Conservation (phyloP, 2,797 vertebrate genomes). For the Coregonus ussuriensis region DNA sequence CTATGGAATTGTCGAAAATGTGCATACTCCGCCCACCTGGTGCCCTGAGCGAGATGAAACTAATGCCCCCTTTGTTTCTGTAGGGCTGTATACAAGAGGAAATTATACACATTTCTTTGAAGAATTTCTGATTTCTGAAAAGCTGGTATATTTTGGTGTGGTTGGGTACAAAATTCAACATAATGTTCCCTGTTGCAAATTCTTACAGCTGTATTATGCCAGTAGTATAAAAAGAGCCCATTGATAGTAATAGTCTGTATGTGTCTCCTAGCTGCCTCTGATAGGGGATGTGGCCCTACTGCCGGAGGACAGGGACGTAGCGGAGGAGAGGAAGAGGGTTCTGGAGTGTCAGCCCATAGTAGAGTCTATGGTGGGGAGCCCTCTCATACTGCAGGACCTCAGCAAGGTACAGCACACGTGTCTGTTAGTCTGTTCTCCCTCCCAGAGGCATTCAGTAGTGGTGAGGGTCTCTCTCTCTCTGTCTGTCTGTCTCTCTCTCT, state of each 20-base stretch:
- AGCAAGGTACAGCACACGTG: constrained; percentile 81
- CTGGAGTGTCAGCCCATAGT: constrained; percentile 83
- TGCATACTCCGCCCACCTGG: neutral
- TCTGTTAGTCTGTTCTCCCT: neutral
- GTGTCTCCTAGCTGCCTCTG: constrained; percentile 69
- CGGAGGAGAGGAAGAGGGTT: constrained; percentile 89
- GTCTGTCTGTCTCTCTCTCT: neutral
- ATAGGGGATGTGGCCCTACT: constrained; percentile 72
- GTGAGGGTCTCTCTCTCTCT: neutral
- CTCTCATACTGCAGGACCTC: constrained; percentile 91
- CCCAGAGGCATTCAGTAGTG: too few relatives aligned
- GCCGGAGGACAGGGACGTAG: constrained; percentile 92
- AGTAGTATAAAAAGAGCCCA: neutral
- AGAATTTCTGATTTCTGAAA: too few relatives aligned
- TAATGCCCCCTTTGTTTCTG: too few relatives aligned
- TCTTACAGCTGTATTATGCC: neutral
- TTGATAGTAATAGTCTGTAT: neutral
- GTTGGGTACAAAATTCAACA: neutral
- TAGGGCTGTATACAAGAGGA: neutral
- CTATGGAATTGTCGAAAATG: neutral
- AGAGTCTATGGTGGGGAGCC: constrained; percentile 85
- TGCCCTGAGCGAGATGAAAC: neutral
- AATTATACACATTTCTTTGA: too few relatives aligned
- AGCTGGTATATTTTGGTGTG: neutral
- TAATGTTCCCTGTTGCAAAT: neutral